Evolutionary conservation across 2,113 vertebrate species (phyloP).

Genomic region (Eulemur macaco): DNA sequence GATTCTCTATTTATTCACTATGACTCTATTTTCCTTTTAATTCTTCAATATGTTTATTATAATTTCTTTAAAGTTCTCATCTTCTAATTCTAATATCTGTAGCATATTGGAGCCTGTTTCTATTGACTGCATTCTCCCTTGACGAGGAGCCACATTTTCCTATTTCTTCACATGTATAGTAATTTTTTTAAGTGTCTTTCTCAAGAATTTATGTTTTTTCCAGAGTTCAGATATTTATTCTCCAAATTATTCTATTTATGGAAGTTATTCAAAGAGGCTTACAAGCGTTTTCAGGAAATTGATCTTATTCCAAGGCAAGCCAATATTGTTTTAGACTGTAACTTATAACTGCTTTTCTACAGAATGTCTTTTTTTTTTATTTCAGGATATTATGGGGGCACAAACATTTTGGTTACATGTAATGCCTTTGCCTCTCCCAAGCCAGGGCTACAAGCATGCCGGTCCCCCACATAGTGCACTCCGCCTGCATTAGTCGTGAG

Average conservation of each 20-base stretch:
- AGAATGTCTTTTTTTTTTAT: not conserved
- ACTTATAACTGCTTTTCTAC: not conserved
- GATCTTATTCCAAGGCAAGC: slow-evolving; percentile 29
- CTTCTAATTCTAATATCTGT: not conserved
- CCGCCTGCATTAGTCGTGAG: too few relatives aligned
- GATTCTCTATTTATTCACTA: not conserved
- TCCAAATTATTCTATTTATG: slow-evolving; percentile 8
- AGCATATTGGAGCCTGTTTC: not conserved
- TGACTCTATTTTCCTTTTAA: not conserved
- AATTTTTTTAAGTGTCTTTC: not conserved
- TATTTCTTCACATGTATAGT: not conserved
- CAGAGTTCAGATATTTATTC: not conserved
- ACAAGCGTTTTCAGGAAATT: slow-evolving; percentile 2
- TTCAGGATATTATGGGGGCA: too few relatives aligned
- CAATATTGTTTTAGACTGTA: slow-evolving; percentile 2
- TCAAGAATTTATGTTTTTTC: not conserved
- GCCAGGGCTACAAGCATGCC: too few relatives aligned
- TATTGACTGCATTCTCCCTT: not conserved
- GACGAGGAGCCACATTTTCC: not conserved
- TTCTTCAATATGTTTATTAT: not conserved
- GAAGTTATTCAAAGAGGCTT: slow-evolving; percentile 9
- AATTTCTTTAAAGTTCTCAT: not conserved
- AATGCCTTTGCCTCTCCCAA: too few relatives aligned
- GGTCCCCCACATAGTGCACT: too few relatives aligned
- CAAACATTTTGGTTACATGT: too few relatives aligned